Percentiles rank a stretch among this genome's conserved stretches.
Evolutionary conservation across 1,140 invertebrate genomes (phyloP).

Genomic region (Camponotus pennsylvanicus): DNA sequence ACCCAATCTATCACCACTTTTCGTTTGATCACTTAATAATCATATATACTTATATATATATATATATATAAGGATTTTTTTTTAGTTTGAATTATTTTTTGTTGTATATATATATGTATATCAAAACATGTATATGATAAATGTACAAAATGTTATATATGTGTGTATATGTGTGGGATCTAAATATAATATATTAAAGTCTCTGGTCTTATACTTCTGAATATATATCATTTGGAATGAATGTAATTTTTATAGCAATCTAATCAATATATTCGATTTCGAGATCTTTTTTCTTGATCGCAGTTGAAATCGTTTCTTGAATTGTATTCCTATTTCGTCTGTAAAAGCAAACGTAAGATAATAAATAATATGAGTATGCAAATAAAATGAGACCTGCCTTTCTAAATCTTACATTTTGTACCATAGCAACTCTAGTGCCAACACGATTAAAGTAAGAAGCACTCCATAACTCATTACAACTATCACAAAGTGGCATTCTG

Average conservation of each 20-base stretch:
- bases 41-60: too few relatives aligned
- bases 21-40: too few relatives aligned
- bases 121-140: too few relatives aligned
- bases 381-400: background rate
- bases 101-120: too few relatives aligned
- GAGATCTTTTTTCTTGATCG: background rate
- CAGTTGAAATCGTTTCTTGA: background rate
- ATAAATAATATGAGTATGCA: background rate
- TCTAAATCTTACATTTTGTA: slow-evolving; percentile 26
- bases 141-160: too few relatives aligned
- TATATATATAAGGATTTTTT: too few relatives aligned
- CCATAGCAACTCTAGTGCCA: slow-evolving; percentile 56
- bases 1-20: too few relatives aligned
- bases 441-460: slow-evolving; percentile 46
- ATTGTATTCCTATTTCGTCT: background rate
- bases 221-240: too few relatives aligned
- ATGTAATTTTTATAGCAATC: background rate
- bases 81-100: too few relatives aligned
- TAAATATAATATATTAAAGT: too few relatives aligned
- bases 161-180: too few relatives aligned
- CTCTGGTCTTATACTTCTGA: too few relatives aligned
- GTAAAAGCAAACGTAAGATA: background rate
- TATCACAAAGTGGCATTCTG: slow-evolving; percentile 86
- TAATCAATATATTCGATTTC: background rate
- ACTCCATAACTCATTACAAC: slow-evolving; percentile 74